Conservation (phyloP, 1,140 invertebrate genomes). For the Venustaconcha ellipsiformis region DNA sequence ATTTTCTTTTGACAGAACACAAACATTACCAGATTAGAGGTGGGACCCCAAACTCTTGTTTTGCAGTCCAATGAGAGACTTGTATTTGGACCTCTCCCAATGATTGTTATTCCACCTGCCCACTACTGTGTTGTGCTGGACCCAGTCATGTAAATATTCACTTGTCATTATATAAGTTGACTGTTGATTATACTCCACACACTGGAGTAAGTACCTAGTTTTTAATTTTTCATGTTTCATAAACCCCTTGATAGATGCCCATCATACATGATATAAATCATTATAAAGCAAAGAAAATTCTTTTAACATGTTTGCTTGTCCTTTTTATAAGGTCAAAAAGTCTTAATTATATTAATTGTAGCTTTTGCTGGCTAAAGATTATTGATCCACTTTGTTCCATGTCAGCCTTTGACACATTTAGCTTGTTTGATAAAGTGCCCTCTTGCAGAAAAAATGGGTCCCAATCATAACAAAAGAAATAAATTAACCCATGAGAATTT, state of each 20-base stretch:
- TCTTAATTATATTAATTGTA: too few species aligned
- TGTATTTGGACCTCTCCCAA: slow-evolving; percentile 56
- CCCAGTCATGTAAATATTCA: slow-evolving; percentile 60
- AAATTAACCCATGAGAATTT: too few species aligned
- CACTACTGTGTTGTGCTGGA: slow-evolving; percentile 69
- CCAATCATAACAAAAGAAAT: too few species aligned
- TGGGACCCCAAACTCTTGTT: slow-evolving; percentile 68
- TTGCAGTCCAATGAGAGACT: slow-evolving; percentile 67
- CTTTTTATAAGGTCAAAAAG: too few species aligned
- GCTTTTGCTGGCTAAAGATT: too few species aligned
- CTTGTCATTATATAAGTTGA: neutral
- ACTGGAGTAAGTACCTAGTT: neutral
- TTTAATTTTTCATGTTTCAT: too few species aligned
- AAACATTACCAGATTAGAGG: slow-evolving; percentile 69
- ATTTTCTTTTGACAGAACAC: slow-evolving; percentile 57
- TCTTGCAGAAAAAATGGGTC: too few species aligned
- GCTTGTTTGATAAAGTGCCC: too few species aligned
- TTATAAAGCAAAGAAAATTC: too few species aligned
- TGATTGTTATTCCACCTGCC: slow-evolving; percentile 69
- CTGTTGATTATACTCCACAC: neutral
- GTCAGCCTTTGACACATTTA: too few species aligned
- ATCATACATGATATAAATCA: neutral
- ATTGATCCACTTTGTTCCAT: too few species aligned
- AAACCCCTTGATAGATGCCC: neutral
- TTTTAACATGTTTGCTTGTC: neutral